A percentile compares a stretch with the other conserved stretches of the same genome.
Evolutionary conservation across 2,888 invertebrate genomes (phyloP).

Genomic region (Ichneumoninae sp.): DNA sequence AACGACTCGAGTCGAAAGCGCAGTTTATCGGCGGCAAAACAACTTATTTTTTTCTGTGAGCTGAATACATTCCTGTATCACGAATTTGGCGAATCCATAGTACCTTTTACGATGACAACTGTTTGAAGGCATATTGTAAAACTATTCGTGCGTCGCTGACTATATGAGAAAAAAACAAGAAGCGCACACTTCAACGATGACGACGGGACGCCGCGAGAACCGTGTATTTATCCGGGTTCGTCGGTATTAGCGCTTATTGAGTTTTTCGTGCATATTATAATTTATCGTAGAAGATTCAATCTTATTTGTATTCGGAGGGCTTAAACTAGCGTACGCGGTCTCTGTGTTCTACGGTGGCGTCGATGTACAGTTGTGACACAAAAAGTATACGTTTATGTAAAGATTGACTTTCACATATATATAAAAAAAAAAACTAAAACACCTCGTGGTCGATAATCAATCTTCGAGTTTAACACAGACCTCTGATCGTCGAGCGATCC

Average conservation of each 20-base stretch:
- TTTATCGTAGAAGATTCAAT: slow-evolving; percentile 61
- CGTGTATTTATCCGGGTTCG: slow-evolving; percentile 32
- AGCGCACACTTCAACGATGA: slow-evolving; percentile 31
- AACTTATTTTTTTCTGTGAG: slow-evolving; percentile 75
- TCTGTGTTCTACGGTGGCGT: slow-evolving; percentile 41
- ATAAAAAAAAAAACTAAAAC: neutral
- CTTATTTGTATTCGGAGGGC: slow-evolving; percentile 58
- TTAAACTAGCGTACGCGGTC: slow-evolving; percentile 45
- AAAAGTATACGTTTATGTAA: slow-evolving; percentile 65
- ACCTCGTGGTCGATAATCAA: slow-evolving; percentile 23
- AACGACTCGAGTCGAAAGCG: slow-evolving; percentile 33
- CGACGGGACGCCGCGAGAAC: slow-evolving; percentile 30
- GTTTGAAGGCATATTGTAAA: slow-evolving; percentile 56
- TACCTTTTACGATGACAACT: slow-evolving; percentile 57
- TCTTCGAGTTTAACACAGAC: neutral
- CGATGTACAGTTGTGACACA: slow-evolving; percentile 57
- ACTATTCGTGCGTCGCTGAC: slow-evolving; percentile 62
- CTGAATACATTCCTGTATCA: slow-evolving; percentile 79
- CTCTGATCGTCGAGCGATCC: neutral
- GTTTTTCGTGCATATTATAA: slow-evolving; percentile 47
- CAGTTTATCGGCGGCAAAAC: slow-evolving; percentile 65
- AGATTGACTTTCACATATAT: slow-evolving; percentile 58
- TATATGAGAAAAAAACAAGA: slow-evolving; percentile 43
- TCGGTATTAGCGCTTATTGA: slow-evolving; percentile 21
- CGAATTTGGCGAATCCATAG: slow-evolving; percentile 65